Base-by-base conservation (phyloP, 2,888 invertebrate species). In the Epirrhoe tristata region DNA sequence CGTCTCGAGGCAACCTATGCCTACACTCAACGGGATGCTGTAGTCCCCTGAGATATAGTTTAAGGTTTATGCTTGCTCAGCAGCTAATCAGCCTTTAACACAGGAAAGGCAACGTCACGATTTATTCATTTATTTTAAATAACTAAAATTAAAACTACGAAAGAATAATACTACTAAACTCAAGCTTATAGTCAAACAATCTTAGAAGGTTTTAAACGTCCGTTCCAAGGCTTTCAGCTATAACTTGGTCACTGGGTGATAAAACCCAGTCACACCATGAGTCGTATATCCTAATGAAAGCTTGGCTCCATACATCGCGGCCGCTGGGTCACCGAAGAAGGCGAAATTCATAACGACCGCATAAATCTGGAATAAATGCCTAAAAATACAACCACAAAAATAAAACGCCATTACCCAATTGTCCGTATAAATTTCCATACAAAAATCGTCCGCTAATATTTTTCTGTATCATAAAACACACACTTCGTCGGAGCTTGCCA, bases 351-450 rank as follows among this genome's bases (percentile, higher is more conserved):
- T 61, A 68, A 68, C 68, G 61, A 58, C 64, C 58, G 8, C 68
- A 68, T 64, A 68, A 68, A 68, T 68, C 68, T 34, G 34, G 32
- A 24, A 61, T 64, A 68, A 64, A 64, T 58, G 61, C 61, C 68
- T 65, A 61, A 68, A 68, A 68, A 68, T 64, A 68, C 58, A 68
- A 62, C 64, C 61, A 32, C 68, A 68, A 64, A 61, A 58, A 67
- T 53, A 39, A 64, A 66, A 61, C 31, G 51, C 63, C 66, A 56
- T 67, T 60, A 61, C 60, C 61, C 66, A 70, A 70, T 70, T 64
- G 70, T 67, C 67, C 64, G 70, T 67, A 70, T 70, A 70, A 67
- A 70, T 70, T 64, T 64, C 67, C 63, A 67, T 62, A 70, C 61
- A 70, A 67, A 70, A 70, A 67, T 67, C 61, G 70, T 60, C 67